Evolutionary conservation across 2,113 vertebrate species (phyloP), one percentile per base, ranked within the genome.

Genomic region (Perca fluviatilis): DNA sequence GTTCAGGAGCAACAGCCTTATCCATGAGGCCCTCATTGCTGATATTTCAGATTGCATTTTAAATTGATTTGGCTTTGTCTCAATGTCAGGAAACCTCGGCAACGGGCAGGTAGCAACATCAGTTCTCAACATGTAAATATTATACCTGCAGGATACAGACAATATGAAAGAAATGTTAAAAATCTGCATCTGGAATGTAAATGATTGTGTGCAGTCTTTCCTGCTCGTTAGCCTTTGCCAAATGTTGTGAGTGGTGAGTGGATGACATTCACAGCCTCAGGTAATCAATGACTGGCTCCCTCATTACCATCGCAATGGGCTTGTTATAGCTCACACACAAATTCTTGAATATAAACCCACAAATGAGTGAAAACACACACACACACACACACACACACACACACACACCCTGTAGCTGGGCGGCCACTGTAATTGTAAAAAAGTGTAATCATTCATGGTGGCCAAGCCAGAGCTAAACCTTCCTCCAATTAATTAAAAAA

Each of bases 401-500:
- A 60, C 58, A 61, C 13, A 23, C 53, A n/a, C 30, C 21, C 36
- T 33, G 54, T 3, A 33, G 13, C 72, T 33, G 36, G 80, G 69
- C 1, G 27, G 79, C 68, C 16, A 33, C 58, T 81, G 67, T 80
- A 91, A 83, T 90, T 87, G 83, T 53, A 86, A 7, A 10, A 77
- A 86, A 33, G 66, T 83, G 80, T 80, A 89, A 90, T 92, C 79
- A 88, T 86, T 92, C 71, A 81, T 11, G 18, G 72, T 53, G 74
- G 88, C 69, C 27, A 33, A 70, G 46, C 61, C 69, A 46, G 12
- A 67, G 56, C 73, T 70, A 86, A 85, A 85, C 49, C 85, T 84
- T 78, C 65, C 70, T 83, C 56, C 72, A 85, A 80, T 92, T 92
- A 84, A 89, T 91, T 91, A 79, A 84, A 84, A 86, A 84, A 69